These are phyloP conservation scores for Epistrophe grossulariae DNA, from an alignment of 2,888 invertebrate species.

Conservation along the genomic window DNA sequence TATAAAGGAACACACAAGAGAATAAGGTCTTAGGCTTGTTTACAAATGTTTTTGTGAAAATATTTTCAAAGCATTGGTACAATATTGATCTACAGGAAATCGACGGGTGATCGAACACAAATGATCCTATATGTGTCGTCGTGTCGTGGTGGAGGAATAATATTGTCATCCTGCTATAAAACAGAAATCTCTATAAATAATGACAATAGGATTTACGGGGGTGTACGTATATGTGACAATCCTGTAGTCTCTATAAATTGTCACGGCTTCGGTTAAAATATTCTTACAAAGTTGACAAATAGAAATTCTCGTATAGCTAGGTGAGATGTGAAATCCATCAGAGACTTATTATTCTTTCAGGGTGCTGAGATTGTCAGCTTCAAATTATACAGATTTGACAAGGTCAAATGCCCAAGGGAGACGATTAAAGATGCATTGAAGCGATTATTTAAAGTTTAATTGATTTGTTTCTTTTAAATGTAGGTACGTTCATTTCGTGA, in stretches of 20 bases:
- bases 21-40: constrained; percentile 74
- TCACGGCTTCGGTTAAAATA: constrained; percentile 13
- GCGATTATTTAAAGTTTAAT: constrained; percentile 27
- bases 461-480: constrained; percentile 24
- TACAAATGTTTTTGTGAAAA: constrained; percentile 75
- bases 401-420: constrained; percentile 58
- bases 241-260: not conserved
- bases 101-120: constrained; percentile 63
- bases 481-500: not conserved
- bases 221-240: constrained; percentile 45
- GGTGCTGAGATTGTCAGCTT: constrained; percentile 54
- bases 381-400: constrained; percentile 47
- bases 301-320: not conserved
- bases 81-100: constrained; percentile 69
- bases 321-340: constrained; percentile 22
- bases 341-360: constrained; percentile 50
- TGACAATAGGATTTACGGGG: constrained; percentile 18
- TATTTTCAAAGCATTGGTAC: constrained; percentile 73
- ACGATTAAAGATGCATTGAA: not conserved
- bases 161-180: constrained; percentile 61
- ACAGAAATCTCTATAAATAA: not conserved
- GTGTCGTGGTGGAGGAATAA: constrained; percentile 44
- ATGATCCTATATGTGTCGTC: constrained; percentile 14
- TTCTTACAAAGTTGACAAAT: constrained; percentile 48
- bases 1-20: constrained; percentile 12